Evolutionary conservation across 64 coral and sea anemone genomes (phyloP), one percentile per base, ranked within the genome.

Genomic region (Actinia equina): DNA sequence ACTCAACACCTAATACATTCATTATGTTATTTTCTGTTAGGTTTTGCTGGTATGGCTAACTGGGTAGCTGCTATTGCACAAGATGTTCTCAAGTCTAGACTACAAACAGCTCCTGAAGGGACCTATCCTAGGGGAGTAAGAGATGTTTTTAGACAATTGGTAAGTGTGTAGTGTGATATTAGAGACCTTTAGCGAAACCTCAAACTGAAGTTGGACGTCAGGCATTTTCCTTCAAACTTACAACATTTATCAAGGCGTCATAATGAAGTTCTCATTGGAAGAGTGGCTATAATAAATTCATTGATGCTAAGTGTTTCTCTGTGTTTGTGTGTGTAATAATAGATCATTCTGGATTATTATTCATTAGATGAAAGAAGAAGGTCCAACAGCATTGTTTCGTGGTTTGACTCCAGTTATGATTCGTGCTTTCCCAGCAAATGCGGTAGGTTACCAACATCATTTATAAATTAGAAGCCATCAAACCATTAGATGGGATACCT

Each of bases 381-480:
- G 97, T 8, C 90, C 91, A 17, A 57, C 58, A 10, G 97, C 90
- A 1, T 77, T 99, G 62, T 99, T 99, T 52, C 94, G 76, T 82
- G 97, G 97, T 2, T 88, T 99, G 17, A 90, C 94, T 57, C 97
- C 97, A 11, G 93, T 99, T 12, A 99, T 99, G 97, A 83, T 99
- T n/a, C 91, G 97, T 86, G 97, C 97, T 58, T 99, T 99, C 54
- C 97, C 97, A 53, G 97, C 97, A 37, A 99, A 99, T 91, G 97
- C 97, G 91, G 97, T 99, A 91, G 88, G 97, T 85, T 69, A 20
- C 43, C 71, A 18, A 54, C 37, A 20, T 3, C 69, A 43, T 60
- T 23, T 14, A 37, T 1, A 54, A 15, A 20, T 41, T 61, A 60
- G 23, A 41, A 61, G 46, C 17, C 6, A 79, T 62, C 15, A 18